Conservation (phyloP, 2,797 vertebrate genomes). For the Typhlichthys subterraneus region DNA sequence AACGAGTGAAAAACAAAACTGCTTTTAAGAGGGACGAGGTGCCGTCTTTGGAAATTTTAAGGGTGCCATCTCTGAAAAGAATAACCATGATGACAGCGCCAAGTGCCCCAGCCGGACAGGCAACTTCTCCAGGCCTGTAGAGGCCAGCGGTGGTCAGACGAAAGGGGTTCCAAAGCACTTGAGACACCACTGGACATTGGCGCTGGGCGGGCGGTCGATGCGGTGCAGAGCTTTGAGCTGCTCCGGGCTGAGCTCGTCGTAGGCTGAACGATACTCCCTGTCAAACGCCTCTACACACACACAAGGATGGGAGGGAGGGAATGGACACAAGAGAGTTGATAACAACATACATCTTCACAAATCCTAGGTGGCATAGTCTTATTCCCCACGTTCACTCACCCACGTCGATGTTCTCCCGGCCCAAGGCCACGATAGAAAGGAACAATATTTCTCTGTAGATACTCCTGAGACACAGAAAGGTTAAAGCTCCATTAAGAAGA, state of each 20-base stretch:
- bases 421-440: slow-evolving; percentile 90
- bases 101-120: not conserved
- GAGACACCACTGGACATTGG: slow-evolving; percentile 87
- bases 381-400: slow-evolving; percentile 77
- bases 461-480: slow-evolving; percentile 76
- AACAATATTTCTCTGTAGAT: slow-evolving; percentile 95
- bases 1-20: slow-evolving; percentile 26
- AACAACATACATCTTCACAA: not conserved
- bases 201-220: slow-evolving; percentile 86
- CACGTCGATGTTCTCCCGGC: slow-evolving; percentile 93
- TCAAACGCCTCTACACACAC: slow-evolving; percentile 90
- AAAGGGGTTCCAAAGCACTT: slow-evolving; percentile 89
- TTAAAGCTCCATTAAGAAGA: not conserved
- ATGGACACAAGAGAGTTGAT: slow-evolving; percentile 1
- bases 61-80: slow-evolving; percentile 12
- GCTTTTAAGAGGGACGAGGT: slow-evolving; percentile 51
- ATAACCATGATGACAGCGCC: not conserved
- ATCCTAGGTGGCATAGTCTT: not conserved
- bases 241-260: slow-evolving; percentile 82
- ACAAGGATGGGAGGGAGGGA: no score
- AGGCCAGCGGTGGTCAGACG: slow-evolving; percentile 73
- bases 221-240: slow-evolving; percentile 83
- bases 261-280: slow-evolving; percentile 88
- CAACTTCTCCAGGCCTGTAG: not conserved
- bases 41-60: slow-evolving; percentile 56